A percentile compares a stretch with the other conserved stretches of the same genome.
These are phyloP conservation scores for Hemaris fuciformis DNA, from an alignment of 2,888 invertebrate genomes.

Conservation along the genomic window DNA sequence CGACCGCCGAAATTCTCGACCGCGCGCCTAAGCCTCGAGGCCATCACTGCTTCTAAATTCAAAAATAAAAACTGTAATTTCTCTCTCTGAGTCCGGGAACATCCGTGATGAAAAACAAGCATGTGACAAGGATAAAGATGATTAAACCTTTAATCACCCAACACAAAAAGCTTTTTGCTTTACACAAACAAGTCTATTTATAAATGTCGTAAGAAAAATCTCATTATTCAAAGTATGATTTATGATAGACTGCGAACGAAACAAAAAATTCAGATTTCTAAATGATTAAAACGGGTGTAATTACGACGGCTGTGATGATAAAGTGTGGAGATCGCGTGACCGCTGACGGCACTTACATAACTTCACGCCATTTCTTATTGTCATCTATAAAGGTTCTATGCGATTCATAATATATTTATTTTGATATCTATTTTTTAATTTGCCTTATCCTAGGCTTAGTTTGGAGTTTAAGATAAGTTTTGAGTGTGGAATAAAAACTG, in stretches of 20 bases:
- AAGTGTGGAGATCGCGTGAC: neutral
- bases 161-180: neutral
- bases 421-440: too few relatives aligned
- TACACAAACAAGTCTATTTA: neutral
- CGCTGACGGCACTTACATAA: neutral
- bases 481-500: too few relatives aligned
- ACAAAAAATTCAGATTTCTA: neutral
- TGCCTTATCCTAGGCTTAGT: too few relatives aligned
- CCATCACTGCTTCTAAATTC: too few relatives aligned
- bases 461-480: too few relatives aligned
- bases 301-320: neutral
- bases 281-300: slow-evolving; percentile 3
- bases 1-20: too few relatives aligned
- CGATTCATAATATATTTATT: too few relatives aligned
- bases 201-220: neutral
- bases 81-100: too few relatives aligned
- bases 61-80: too few relatives aligned
- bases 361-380: neutral
- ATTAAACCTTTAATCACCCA: neutral
- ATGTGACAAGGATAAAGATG: neutral
- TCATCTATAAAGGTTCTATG: too few relatives aligned
- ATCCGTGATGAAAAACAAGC: neutral
- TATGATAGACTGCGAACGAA: neutral
- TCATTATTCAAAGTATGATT: slow-evolving; percentile 1
- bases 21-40: too few relatives aligned